A percentile compares a stretch with the other conserved stretches of the same genome.
Evolutionary conservation across 1,140 invertebrate genomes (phyloP).

Genomic region (Heliconius congener): DNA sequence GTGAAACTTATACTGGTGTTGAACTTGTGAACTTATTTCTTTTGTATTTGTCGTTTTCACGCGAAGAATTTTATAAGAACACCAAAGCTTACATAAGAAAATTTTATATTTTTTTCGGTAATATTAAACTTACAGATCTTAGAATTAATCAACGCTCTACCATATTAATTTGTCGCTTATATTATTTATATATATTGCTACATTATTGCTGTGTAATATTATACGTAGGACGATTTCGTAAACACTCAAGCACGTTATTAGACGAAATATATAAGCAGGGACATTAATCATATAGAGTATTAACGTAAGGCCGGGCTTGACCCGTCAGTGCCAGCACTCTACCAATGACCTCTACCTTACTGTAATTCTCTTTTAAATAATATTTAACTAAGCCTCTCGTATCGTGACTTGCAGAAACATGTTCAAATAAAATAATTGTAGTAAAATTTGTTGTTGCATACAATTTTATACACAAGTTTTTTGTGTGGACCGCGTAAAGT

Average conservation of each 20-base stretch:
- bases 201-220: background rate
- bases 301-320: conserved; percentile 7
- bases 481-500: too few relatives aligned
- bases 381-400: background rate
- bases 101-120: too few relatives aligned
- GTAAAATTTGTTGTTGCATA: too few relatives aligned
- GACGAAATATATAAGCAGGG: background rate
- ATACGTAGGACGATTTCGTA: conserved; percentile 1
- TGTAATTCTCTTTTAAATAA: background rate
- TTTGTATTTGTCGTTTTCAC: too few relatives aligned
- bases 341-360: background rate
- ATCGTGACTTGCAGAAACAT: background rate
- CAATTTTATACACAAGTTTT: too few relatives aligned
- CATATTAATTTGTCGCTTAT: background rate
- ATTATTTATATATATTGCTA: background rate
- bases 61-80: too few relatives aligned
- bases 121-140: too few relatives aligned
- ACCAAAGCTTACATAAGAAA: too few relatives aligned
- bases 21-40: too few relatives aligned
- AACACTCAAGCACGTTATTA: conserved; percentile 7
- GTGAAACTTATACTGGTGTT: too few relatives aligned
- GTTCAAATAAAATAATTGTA: background rate
- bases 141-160: background rate
- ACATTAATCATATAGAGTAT: conserved; percentile 13
- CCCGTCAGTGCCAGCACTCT: conserved; percentile 6